Conservation (phyloP, 2,113 vertebrate genomes). For the Typhlomys cinereus region DNA sequence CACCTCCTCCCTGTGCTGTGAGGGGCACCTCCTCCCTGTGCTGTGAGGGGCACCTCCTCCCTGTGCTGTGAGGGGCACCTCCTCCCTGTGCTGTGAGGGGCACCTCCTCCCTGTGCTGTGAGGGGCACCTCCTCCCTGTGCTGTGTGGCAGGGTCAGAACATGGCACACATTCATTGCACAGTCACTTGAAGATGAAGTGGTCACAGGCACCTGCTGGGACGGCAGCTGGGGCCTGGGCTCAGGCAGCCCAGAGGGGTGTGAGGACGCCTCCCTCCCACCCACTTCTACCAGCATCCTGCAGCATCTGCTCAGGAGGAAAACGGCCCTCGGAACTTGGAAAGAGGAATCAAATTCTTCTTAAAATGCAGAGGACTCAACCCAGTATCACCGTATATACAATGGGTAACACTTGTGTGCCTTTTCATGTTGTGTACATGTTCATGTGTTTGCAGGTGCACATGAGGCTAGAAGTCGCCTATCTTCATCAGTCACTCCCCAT, state of each 20-base stretch:
- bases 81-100: not conserved
- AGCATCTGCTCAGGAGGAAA: not conserved
- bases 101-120: not conserved
- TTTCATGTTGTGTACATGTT: no score
- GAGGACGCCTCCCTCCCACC: not conserved
- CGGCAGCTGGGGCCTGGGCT: no score
- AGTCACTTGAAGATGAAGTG: not conserved
- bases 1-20: not conserved
- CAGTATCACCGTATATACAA: not conserved
- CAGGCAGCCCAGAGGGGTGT: rapidly evolving
- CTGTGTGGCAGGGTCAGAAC: not conserved
- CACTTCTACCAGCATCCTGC: not conserved
- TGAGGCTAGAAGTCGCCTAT: no score
- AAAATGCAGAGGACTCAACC: not conserved
- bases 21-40: not conserved
- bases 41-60: not conserved
- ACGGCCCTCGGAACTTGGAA: not conserved
- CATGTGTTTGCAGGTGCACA: no score
- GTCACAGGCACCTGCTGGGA: not conserved
- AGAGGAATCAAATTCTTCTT: not conserved
- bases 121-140: not conserved
- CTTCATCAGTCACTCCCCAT: no score
- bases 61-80: not conserved
- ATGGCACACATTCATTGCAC: not conserved
- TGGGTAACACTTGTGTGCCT: not conserved